Conservation (phyloP, 2,113 vertebrate species). For the Scopus umbretta region DNA sequence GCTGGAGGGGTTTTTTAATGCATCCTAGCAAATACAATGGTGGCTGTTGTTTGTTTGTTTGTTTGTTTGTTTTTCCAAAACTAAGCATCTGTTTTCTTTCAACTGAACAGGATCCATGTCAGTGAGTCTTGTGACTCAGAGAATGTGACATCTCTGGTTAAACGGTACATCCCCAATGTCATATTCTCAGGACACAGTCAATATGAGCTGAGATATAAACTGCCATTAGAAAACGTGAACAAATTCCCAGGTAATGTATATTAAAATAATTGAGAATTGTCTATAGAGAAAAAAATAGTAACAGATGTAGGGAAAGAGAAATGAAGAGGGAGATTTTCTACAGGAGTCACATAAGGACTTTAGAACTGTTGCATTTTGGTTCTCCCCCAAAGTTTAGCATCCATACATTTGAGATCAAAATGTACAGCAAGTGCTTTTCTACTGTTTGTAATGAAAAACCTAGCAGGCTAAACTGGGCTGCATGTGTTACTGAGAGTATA, state of each 20-base stretch:
- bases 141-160: constrained; percentile 73
- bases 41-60: not conserved
- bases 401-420: not conserved
- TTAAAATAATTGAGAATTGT: not conserved
- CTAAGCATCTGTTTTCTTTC: not conserved
- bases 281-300: not conserved
- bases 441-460: not conserved
- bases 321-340: not conserved
- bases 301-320: not conserved
- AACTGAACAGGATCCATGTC: constrained; percentile 77
- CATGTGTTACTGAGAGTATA: not conserved
- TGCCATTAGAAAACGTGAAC: constrained; percentile 83
- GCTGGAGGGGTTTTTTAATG: not conserved
- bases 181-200: constrained; percentile 77
- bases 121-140: constrained; percentile 74
- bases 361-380: fast-evolving
- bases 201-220: constrained; percentile 83
- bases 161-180: constrained; percentile 77
- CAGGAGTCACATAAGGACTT: not conserved
- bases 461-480: not conserved
- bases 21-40: not conserved
- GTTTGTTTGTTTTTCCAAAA: not conserved
- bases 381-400: not conserved
- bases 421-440: not conserved
- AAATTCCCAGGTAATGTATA: constrained; percentile 81